Evolutionary conservation across 2,888 invertebrate species (phyloP), one percentile per base, ranked within the genome.

Genomic region (Nasonia oneida): DNA sequence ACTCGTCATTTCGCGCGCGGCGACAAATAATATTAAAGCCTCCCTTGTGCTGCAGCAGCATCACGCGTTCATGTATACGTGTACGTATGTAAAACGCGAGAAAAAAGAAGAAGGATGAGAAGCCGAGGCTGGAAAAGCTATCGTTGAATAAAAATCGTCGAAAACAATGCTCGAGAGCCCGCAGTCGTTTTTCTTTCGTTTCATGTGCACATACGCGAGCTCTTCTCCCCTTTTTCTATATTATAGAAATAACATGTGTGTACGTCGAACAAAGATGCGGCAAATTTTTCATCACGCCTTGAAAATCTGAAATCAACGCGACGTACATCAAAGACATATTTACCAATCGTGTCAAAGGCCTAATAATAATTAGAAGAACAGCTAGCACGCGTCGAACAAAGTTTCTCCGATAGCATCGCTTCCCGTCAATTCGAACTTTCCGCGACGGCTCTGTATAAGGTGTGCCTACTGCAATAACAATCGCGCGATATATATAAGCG

Each of bases 401-500:
- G 42, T 42, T 42, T 42, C 42, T 42, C 0, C 42, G 42, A 42
- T 42, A 42, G 42, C 42, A 42, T 42, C 5, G 39, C 4, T 39
- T 39, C 39, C 53, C 33, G 2, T 76, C 42, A 12, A 47, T 73
- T 42, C 39, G 23, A 73, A 47, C 8, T 37, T 37, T 37, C 37
- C n/a, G 6, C 50, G 29, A 50, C 15, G 47, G 50, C 18, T 73
- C 39, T 42, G 6, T 8, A 42, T 18, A 53, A 53, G 53, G 53
- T 53, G 15, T 53, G 1, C 29, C 29, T 29, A 29, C 53, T 14
- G 53, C 53, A 53, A 18, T 4, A 53, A 18, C 18, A 42, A 42
- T 42, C 42, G 42, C 42, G 42, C 78, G 33, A 71, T 37, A 76
- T 86, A 71, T 37, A 76, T 86, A 86, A 86, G 79, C 81, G 77